Evolutionary conservation across 2,113 vertebrate genomes (phyloP).

Genomic region (sheep (Ovis aries)): ARS-UI_Ramb_v3.0 NC_056062.1:63963501-63964000

Average conservation of each 20-base stretch:
- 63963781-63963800: background rate
- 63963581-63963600: no score
- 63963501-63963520: no score
- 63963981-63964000: background rate
- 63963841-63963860: background rate
- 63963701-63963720: background rate
- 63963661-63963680: no score
- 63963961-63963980: background rate
- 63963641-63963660: no score
- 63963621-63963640: no score
- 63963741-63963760: background rate
- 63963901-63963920: background rate
- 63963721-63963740: background rate
- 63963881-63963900: background rate
- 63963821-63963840: background rate
- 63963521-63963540: no score
- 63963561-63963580: no score
- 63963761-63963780: background rate
- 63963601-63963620: no score
- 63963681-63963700: no score
- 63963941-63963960: background rate
- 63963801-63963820: background rate
- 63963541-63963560: no score
- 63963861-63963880: background rate
- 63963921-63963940: background rate